A percentile compares a stretch with the other conserved stretches of the same genome.
Evolutionary conservation across 1,140 invertebrate genomes (phyloP).

Genomic region (Maniola jurtina): DNA sequence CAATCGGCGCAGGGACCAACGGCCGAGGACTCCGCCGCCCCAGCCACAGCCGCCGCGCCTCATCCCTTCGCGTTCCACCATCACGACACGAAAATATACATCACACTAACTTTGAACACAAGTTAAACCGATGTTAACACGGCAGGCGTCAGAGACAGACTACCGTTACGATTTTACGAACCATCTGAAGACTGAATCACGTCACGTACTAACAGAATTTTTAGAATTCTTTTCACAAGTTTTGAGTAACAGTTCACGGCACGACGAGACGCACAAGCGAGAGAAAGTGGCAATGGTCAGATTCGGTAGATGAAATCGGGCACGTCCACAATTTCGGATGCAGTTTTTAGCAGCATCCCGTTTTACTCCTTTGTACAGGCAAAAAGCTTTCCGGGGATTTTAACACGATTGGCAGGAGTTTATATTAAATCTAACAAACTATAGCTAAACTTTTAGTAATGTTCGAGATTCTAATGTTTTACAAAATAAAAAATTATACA

Average conservation of each 20-base stretch:
- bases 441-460: too few relatives aligned
- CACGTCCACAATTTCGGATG: slow-evolving; percentile 58
- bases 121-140: slow-evolving; percentile 27
- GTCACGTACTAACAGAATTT: not conserved
- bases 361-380: slow-evolving; percentile 2
- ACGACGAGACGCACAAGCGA: slow-evolving; percentile 51
- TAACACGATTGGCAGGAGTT: not conserved
- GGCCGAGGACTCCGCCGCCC: slow-evolving; percentile 68
- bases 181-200: slow-evolving; percentile 34
- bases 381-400: not conserved
- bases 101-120: slow-evolving; percentile 44
- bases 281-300: slow-evolving; percentile 67
- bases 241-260: slow-evolving; percentile 59
- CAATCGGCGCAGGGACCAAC: slow-evolving; percentile 65
- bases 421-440: too few relatives aligned
- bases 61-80: slow-evolving; percentile 69
- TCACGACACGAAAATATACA: slow-evolving; percentile 59
- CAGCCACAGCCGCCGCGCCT: slow-evolving; percentile 68
- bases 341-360: slow-evolving; percentile 42
- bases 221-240: slow-evolving; percentile 51
- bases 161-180: slow-evolving; percentile 46
- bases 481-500: not conserved
- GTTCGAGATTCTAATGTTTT: too few relatives aligned
- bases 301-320: slow-evolving; percentile 38
- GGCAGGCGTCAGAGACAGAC: slow-evolving; percentile 39